Base-by-base conservation (phyloP, 2,113 vertebrate genomes). In the Empidonax alnorum region DNA sequence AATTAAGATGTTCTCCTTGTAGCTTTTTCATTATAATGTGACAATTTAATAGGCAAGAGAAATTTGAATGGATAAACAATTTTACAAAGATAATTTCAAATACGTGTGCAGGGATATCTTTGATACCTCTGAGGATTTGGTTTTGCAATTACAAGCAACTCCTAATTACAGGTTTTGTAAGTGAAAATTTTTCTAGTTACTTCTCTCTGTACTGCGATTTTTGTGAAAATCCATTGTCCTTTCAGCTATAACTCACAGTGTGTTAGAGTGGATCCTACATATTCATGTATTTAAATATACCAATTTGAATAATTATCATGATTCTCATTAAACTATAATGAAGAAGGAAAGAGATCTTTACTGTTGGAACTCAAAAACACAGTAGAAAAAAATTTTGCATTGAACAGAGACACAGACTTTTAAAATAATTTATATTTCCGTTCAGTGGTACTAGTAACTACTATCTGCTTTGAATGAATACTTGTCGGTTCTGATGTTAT, bases 1-100 rank as follows among this genome's bases (percentile, higher is more conserved):
- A 93, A 90, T 92, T 88, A 91, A 49, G 25, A 79, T 49, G 24
- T 79, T 88, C 30, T 30, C 31, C 27, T 69, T 84, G 25, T 46
- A 84, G 17, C 2, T 52, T 49, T 90, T 78, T 82, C 74, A 79
- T 76, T 88, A 50, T 71, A 92, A 80, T 55, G 46, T 77, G 47
- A 87, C 69, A 86, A 83, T 94, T 92, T 92, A 92, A 80, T 88
- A 84, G 37, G 28, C 53, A 86, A 27, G 19, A 88, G 37, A 66
- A 55, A 58, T 62, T 88, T 83, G 58, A 80, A 71, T 14, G 85
- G 75, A 41, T 35, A 72, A 92, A 92, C 55, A 93, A 67, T 94
- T 83, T 87, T 62, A 35, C 25, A 84, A 58, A 41, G 28, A 77
- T 88, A 73, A 90, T 92, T 94, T 88, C 86, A 90, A 21, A 42